Evolutionary conservation across 2,888 invertebrate species (phyloP), one percentile per base, ranked within the genome.

Genomic region (Nomada ruficornis): DNA sequence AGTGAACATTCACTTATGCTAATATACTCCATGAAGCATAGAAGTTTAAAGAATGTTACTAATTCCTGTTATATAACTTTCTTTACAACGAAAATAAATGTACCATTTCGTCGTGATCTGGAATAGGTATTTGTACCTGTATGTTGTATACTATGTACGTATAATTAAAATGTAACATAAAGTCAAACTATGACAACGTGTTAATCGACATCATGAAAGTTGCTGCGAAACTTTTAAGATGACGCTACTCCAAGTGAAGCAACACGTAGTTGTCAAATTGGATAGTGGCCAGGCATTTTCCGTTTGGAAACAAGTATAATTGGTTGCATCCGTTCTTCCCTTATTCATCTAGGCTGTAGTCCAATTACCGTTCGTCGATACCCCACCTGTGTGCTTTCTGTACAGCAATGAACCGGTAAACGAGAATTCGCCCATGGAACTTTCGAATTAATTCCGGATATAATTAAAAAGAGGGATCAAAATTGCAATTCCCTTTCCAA

Each of bases 341-440:
- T 62, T 50, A n/a, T 11, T 55, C 59, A 44, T 60, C 59, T 79
- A 29, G 36, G 13, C 44, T 67, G 11, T 55, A 55, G 77, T 70
- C 57, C 47, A 57, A 73, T 82, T 82, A 85, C 79, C 77, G 68
- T 79, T 74, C 26, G 81, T 60, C 74, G 76, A 71, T 85, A 73
- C 20, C 36, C 23, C 3, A 20, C n/a, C 7, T 36, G 2, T 20
- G 11, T 11, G 20, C 23, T 83, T 64, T 72, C 57, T 18, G 23
- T 47, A 79, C n/a, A 54, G 55, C 67, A 62, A 68, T 44, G 44
- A 74, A 77, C 26, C 47, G 26, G 50, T 50, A 13, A 23, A 55
- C 70, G 62, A 54, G 76, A 83, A 73, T 70, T 76, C 62, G n/a
- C 63, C 20, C 20, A 52, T n/a, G 47, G 69, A 59, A 52, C 50